Percentiles rank a stretch among this genome's conserved stretches.
These are phyloP conservation scores for Lysandra coridon DNA, from an alignment of 2,888 invertebrate species.

Conservation along the genomic window DNA sequence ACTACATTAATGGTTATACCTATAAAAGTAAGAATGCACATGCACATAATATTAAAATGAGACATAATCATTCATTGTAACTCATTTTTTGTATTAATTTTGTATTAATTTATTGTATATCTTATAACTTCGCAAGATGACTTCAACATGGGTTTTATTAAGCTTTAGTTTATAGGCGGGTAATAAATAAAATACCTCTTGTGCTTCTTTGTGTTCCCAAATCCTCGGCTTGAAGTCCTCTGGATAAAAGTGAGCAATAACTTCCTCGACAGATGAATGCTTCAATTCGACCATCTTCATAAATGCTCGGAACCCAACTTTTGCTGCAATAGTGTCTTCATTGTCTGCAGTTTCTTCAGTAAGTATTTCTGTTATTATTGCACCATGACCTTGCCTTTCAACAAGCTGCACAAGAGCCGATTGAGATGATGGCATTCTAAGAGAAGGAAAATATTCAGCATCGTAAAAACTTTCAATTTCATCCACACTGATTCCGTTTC, in stretches of 20 bases:
- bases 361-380: slow-evolving; percentile 89
- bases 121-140: background rate
- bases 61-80: background rate
- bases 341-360: slow-evolving; percentile 90
- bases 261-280: slow-evolving; percentile 90
- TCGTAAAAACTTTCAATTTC: slow-evolving; percentile 90
- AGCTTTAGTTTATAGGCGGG: background rate
- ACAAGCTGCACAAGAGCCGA: slow-evolving; percentile 91
- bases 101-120: background rate
- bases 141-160: too few species aligned
- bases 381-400: slow-evolving; percentile 90
- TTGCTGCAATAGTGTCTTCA: slow-evolving; percentile 87
- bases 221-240: slow-evolving; percentile 91
- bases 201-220: slow-evolving; percentile 88
- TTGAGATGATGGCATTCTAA: slow-evolving; percentile 90
- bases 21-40: too few species aligned
- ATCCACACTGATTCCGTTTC: slow-evolving; percentile 86
- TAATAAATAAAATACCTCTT: slow-evolving; percentile 71
- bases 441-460: slow-evolving; percentile 88
- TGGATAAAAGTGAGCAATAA: slow-evolving; percentile 89
- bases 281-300: slow-evolving; percentile 91
- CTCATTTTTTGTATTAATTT: background rate
- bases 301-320: slow-evolving; percentile 91
- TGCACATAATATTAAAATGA: background rate
- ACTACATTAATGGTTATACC: too few species aligned